Conservation (phyloP, 2,797 vertebrate species). For the Hydrolagus colliei region DNA sequence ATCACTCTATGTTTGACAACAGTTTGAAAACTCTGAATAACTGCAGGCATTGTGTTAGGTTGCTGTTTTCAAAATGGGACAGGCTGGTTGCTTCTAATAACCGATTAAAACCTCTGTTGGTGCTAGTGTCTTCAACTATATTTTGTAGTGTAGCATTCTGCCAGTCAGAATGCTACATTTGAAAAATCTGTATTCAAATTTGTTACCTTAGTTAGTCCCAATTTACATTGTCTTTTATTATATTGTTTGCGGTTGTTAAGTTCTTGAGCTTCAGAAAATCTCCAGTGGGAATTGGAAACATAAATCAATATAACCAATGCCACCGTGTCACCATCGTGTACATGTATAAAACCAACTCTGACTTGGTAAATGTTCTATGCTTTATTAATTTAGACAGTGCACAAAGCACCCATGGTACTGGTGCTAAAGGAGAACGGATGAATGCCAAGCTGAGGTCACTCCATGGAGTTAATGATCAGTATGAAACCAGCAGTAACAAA, state of each 20-base stretch:
- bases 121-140: not conserved
- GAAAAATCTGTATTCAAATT: not conserved
- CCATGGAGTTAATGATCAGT: conserved; percentile 74
- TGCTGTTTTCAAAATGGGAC: no score
- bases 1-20: no score
- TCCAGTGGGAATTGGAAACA: not conserved
- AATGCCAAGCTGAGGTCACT: conserved; percentile 74
- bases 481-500: conserved; percentile 73
- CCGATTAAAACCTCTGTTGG: not conserved
- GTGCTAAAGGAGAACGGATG: conserved; percentile 73
- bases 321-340: no score
- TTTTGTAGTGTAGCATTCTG: not conserved
- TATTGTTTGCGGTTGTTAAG: not conserved
- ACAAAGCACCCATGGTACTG: conserved; percentile 59
- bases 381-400: conserved; percentile 62
- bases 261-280: not conserved
- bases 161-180: not conserved
- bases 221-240: not conserved
- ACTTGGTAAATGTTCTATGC: not conserved
- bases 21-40: no score
- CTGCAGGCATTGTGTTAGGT: no score
- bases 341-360: not conserved
- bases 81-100: no score
- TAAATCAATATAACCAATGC: not conserved
- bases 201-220: no score